Conservation (phyloP, 2,113 vertebrate genomes). For the Corythaeola cristata region DNA sequence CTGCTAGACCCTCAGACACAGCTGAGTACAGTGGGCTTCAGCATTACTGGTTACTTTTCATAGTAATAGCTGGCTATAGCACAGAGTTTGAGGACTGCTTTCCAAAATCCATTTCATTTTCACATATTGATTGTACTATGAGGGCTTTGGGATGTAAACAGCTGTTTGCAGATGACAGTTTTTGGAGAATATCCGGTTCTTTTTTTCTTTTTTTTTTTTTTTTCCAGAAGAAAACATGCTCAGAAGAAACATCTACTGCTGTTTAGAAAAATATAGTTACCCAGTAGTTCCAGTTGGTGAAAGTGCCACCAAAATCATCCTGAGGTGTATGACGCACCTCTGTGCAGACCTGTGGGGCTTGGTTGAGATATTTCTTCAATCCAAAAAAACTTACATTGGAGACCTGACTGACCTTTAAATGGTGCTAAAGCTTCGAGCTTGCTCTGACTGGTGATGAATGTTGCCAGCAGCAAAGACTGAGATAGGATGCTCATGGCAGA, state of each 20-base stretch:
- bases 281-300: not conserved
- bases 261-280: not conserved
- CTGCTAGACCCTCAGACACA: not conserved
- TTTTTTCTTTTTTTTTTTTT: not conserved
- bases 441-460: not conserved
- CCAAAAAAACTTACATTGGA: accelerated
- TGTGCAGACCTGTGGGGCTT: not conserved
- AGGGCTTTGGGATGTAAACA: not conserved
- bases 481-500: not conserved
- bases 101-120: not conserved
- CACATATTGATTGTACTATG: not conserved
- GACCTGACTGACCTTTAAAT: not conserved
- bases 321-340: not conserved
- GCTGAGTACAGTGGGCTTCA: not conserved
- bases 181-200: not conserved
- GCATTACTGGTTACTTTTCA: not conserved
- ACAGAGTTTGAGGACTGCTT: not conserved
- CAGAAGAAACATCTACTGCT: not conserved
- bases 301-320: not conserved
- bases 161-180: not conserved
- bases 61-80: not conserved
- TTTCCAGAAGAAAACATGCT: not conserved
- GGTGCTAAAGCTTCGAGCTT: not conserved
- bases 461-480: not conserved
- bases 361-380: not conserved